Percentiles rank a stretch among this genome's conserved stretches.
phyloP scores from a whole-genome alignment of 2,888 invertebrate species.

The Myopa testacea region DNA sequence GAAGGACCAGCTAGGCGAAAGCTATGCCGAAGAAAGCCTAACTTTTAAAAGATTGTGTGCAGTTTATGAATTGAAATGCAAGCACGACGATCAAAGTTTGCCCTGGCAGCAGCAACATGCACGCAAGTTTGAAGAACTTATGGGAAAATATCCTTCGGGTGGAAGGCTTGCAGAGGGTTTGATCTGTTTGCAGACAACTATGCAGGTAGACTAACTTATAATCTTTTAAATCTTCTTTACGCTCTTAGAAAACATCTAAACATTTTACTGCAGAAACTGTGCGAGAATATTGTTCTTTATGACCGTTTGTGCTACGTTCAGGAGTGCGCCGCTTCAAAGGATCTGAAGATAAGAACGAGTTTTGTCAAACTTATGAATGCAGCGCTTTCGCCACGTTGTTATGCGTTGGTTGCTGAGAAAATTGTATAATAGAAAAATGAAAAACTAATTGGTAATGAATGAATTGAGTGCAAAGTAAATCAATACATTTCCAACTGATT shows the following conservation, averaged over 20 bases:
- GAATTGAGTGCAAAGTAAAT: no score
- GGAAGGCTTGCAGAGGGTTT: constrained; percentile 64
- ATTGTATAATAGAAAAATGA: constrained; percentile 43
- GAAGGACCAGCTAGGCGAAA: constrained; percentile 26
- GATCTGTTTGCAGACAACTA: constrained; percentile 68
- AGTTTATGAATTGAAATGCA: constrained; percentile 52
- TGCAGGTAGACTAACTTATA: constrained; percentile 66
- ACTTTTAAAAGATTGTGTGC: constrained; percentile 49
- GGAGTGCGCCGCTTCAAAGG: constrained; percentile 60
- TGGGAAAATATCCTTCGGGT: constrained; percentile 53
- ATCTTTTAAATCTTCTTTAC: not conserved
- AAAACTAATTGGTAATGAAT: no score
- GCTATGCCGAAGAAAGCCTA: not conserved
- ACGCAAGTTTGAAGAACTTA: constrained; percentile 50
- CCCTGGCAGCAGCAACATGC: constrained; percentile 45
- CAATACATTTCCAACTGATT: no score
- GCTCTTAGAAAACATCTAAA: not conserved
- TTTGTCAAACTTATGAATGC: constrained; percentile 74
- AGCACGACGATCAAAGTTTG: constrained; percentile 48
- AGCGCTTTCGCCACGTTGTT: constrained; percentile 75
- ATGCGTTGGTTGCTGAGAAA: constrained; percentile 73
- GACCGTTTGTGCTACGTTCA: constrained; percentile 71
- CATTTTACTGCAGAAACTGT: constrained; percentile 69
- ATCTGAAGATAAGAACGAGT: constrained; percentile 62
- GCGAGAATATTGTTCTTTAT: constrained; percentile 71